Base-by-base conservation (phyloP, 2,113 vertebrate genomes). In the Etheostoma spectabile region DNA sequence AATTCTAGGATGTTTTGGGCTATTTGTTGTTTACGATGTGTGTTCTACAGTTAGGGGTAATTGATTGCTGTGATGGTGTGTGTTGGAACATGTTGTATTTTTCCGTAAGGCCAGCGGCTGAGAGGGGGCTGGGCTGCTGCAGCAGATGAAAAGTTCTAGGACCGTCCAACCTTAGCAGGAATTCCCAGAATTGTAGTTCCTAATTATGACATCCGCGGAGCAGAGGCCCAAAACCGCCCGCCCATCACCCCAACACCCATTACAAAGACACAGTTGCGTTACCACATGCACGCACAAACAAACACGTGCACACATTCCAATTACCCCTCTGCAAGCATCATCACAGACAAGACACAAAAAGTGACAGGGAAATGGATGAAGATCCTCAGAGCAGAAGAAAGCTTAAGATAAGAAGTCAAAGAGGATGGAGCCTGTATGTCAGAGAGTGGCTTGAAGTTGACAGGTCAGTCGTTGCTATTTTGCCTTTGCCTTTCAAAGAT, bases 21-120 rank as follows among this genome's bases (percentile, higher is more conserved):
- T 90, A 93, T 94, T 93, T 93, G 86, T 92, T 92, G 91, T 95
- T 94, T 94, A 95, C 86, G 79, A 92, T 87, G 93, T 91, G 80
- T 91, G 88, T 92, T 91, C 86, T 91, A 89, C 87, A 86, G 84
- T 92, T 91, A 86, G 91, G 84, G 88, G 89, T 94, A 93, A 94
- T 91, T 94, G 92, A 95, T 93, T 92, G 90, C 91, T 89, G 90
- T 85, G 85, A 91, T 88, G 80, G 85, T 91, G 93, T 92, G 81
- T 93, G 91, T 93, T 90, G 92, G 91, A 94, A 93, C 90, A 92
- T 80, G 88, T 84, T 88, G 85, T 85, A 91, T 90, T 94, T 94
- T 95, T 94, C 93, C 89, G 30, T 92, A 91, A 89, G 89, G 84
- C 89, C 79, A 87, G 89, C 74, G 78, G 85, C 90, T 90, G 82